Base-by-base conservation (phyloP, 2,113 vertebrate species). In the Brienomyrus brachyistius region DNA sequence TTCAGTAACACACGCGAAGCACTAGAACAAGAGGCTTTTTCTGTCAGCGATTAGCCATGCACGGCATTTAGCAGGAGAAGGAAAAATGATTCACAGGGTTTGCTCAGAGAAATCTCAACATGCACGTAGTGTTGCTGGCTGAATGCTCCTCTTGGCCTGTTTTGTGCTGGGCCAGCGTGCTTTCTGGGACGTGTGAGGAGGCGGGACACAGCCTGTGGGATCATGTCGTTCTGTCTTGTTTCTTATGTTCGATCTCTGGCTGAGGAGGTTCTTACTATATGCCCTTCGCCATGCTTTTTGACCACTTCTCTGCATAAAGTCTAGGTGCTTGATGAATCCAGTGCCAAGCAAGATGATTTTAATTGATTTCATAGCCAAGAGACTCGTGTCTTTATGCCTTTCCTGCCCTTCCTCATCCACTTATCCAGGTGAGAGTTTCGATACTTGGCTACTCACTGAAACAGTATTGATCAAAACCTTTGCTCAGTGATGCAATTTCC, bases 71-170 rank as follows among this genome's bases (percentile, higher is more conserved):
- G 31, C 51, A 87, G 86, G 11, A 47, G 82, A 87, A 87, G 86
- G n/a, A 35, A 54, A 86, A 86, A 56, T 54, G 86, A 54, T 87
- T 87, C 50, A 87, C 51, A 59, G n/a, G 6, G 51, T 87, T 31
- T 21, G 50, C 50, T 54, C 86, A 17, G 50, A 19, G 50, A 52
- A 52, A 31, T 86, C n/a, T 31, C n/a, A 27, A 35, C 47, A 31
- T 2, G 50, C 47, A 50, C 47, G 8, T 54, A 51, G 47, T 86
- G 48, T 56, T 56, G n/a, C 50, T 56, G 86, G 86, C 31, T 35
- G 86, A 87, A 43, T 21, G 50, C 23, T 27, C 1, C 47, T 86
- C 48, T 21, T 31, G n/a, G 50, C 31, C 74, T 6, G 31, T 13
- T 43, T 77, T 77, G 70, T 31, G 10, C 31, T 17, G 50, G 51